These are phyloP conservation scores for Oscheius sp. DNA, from an alignment of 2,888 invertebrate genomes.

Conservation along the genomic window DNA sequence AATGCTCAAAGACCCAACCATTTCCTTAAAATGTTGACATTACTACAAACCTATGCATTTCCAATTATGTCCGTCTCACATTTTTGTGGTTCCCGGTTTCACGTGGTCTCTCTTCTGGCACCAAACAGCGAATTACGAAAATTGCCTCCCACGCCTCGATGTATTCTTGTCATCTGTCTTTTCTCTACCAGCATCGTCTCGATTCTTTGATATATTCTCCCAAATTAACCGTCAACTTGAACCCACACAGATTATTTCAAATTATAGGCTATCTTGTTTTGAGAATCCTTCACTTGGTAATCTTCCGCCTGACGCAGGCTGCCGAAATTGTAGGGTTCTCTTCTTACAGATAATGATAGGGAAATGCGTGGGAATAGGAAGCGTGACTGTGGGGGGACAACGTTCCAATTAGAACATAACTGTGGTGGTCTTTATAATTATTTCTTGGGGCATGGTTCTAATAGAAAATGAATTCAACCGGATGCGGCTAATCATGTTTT, in stretches of 20 bases:
- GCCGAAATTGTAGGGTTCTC: too few relatives aligned
- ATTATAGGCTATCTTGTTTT: not conserved
- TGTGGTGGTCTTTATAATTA: too few relatives aligned
- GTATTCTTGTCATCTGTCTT: not conserved
- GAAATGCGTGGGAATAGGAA: too few relatives aligned
- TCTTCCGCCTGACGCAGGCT: too few relatives aligned
- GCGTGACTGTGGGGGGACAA: too few relatives aligned
- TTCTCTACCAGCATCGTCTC: not conserved
- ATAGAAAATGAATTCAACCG: too few relatives aligned
- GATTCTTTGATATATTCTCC: not conserved
- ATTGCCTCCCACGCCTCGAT: conserved; percentile 26
- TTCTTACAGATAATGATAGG: too few relatives aligned
- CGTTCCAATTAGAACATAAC: too few relatives aligned
- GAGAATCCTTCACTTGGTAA: too few relatives aligned
- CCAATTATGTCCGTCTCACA: not conserved
- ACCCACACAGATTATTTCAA: not conserved
- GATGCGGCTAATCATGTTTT: too few relatives aligned
- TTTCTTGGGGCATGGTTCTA: too few relatives aligned
- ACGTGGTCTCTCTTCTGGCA: not conserved
- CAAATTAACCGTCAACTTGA: not conserved
- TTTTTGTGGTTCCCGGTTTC: not conserved
- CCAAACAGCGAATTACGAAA: conserved; percentile 15
- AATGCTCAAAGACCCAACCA: too few relatives aligned
- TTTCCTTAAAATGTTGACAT: not conserved
- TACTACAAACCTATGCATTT: not conserved